Evolutionary conservation across 1,140 invertebrate species (phyloP), one percentile per base, ranked within the genome.

Genomic region (Bombyx mori): DNA sequence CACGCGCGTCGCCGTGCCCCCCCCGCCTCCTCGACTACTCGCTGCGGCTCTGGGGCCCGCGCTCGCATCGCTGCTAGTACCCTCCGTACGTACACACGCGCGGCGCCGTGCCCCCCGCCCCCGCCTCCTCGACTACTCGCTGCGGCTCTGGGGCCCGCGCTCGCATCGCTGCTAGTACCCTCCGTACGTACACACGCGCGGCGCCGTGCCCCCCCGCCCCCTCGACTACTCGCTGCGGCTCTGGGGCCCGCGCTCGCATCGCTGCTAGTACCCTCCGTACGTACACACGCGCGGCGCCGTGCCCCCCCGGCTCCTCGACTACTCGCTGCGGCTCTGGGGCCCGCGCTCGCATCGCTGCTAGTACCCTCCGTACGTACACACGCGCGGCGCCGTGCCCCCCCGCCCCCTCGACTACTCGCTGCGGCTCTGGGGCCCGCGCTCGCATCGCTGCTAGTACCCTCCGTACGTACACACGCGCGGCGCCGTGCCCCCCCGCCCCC

Each of bases 101-200:
- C 12, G 12, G 12, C 12, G 12, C 12, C 12, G 12, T 18, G 12
- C 12, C 12, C 45, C 42, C 58, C 56, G 45, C 49, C n/a, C n/a
- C n/a, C n/a, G n/a, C n/a, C n/a, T n/a, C n/a, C n/a, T n/a, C 89
- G 98, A 99, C 90, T 94, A 94, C 68, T 98, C 97, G 51, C 93
- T 99, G 57, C 91, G 97, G 71, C 94, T 99, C 86, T 99, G 98
- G 97, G 96, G 95, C 9, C 95, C 96, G 61, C 67, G 77, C 56
- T 50, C 62, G 6, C 68, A 64, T 51, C 64, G 49, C 58, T 57
- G 60, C 65, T 69, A 69, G 69, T 47, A 55, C 18, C 42, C 12
- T 18, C 12, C 12, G 12, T 18, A 18, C 12, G 12, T 18, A 18
- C 12, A 18, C 12, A 18, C 12, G 12, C 12, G 12, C 12, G 12